Conservation (phyloP, 1,140 invertebrate species). For the Chironomus tepperi region DNA sequence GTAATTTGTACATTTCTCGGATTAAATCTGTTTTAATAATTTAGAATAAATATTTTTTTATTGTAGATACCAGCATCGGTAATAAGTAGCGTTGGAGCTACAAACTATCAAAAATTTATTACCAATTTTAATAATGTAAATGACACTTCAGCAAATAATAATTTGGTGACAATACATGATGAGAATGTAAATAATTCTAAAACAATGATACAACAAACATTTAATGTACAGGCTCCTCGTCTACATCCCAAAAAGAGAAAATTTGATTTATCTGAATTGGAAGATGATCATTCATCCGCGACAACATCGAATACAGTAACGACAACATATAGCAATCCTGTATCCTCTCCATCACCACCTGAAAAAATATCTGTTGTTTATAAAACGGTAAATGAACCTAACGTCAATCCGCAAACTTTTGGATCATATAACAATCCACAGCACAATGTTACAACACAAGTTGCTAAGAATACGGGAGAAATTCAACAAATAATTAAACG, state of each 20-base stretch:
- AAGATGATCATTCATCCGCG: slow-evolving; percentile 44
- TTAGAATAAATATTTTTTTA: too few species aligned
- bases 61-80: slow-evolving; percentile 45
- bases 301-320: slow-evolving; percentile 37
- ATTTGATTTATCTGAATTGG: slow-evolving; percentile 73
- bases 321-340: slow-evolving; percentile 31
- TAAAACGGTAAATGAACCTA: slow-evolving; percentile 35
- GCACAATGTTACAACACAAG: background rate
- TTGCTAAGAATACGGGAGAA: background rate
- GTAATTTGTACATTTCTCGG: too few species aligned
- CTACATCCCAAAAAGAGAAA: slow-evolving; percentile 84
- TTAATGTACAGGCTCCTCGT: slow-evolving; percentile 38
- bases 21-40: too few species aligned
- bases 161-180: slow-evolving; percentile 31
- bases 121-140: too few species aligned
- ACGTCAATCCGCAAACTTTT: slow-evolving; percentile 6
- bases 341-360: background rate
- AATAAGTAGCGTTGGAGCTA: slow-evolving; percentile 44
- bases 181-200: slow-evolving; percentile 27
- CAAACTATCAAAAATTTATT: slow-evolving; percentile 39
- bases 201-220: slow-evolving; percentile 34
- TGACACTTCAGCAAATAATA: slow-evolving; percentile 29
- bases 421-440: background rate
- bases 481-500: slow-evolving; percentile 1
- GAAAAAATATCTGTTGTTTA: background rate